Evolutionary conservation across 2,888 invertebrate genomes (phyloP).

Genomic region (Amphipoea oculea): DNA sequence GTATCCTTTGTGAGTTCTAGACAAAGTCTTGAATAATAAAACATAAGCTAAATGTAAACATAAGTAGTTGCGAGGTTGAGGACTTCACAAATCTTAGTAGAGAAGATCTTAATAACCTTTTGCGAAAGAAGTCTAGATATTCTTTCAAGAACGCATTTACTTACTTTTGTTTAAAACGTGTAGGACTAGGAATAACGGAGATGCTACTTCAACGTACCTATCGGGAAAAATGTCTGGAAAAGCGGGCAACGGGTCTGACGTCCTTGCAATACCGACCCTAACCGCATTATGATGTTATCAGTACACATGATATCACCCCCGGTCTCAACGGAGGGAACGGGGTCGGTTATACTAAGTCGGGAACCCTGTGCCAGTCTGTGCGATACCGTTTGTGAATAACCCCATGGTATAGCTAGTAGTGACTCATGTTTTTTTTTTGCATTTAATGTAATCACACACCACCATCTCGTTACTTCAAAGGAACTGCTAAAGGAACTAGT

Average conservation of each 20-base stretch:
- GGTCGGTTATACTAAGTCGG: conserved; percentile 12
- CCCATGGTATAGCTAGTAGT: neutral
- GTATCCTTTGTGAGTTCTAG: neutral
- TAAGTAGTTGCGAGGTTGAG: neutral
- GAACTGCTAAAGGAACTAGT: too few relatives aligned
- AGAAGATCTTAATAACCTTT: neutral
- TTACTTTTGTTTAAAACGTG: neutral
- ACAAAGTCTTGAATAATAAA: conserved; percentile 23
- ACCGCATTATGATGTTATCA: conserved; percentile 52
- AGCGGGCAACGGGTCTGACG: neutral
- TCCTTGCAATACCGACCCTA: conserved; percentile 25
- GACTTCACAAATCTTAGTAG: neutral
- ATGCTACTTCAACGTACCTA: neutral
- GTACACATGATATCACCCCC: conserved; percentile 43
- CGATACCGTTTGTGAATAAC: neutral
- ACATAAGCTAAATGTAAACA: conserved; percentile 5
- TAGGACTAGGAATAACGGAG: neutral
- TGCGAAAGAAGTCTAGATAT: neutral
- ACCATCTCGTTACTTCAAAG: neutral
- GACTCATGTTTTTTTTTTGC: neutral
- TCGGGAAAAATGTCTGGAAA: neutral
- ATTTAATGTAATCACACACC: neutral
- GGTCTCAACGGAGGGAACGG: conserved; percentile 12
- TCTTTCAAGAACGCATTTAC: neutral
- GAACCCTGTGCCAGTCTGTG: neutral